These are phyloP conservation scores for Gastrophryne carolinensis DNA, from an alignment of 2,797 vertebrate genomes.

Conservation along the genomic window DNA sequence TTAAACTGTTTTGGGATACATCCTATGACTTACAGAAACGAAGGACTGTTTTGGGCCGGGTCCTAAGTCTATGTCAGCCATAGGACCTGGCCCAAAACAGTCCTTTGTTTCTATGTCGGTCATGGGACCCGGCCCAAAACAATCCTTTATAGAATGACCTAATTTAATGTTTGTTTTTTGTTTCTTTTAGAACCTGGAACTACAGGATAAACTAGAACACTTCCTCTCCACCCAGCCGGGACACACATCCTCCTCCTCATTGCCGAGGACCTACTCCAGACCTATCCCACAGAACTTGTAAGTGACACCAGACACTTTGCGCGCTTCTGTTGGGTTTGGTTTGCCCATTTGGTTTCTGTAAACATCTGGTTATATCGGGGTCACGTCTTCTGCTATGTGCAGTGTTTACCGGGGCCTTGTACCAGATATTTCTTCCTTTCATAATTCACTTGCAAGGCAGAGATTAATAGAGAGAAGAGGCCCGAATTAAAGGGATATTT, in stretches of 20 bases:
- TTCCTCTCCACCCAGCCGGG: constrained; percentile 72
- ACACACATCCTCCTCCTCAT: constrained; percentile 18
- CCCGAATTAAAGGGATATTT: too few species aligned
- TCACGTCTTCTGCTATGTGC: too few species aligned
- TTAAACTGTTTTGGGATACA: background rate
- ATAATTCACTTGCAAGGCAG: too few species aligned
- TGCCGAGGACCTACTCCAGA: background rate
- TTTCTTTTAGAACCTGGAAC: constrained; percentile 62
- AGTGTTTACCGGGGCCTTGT: too few species aligned
- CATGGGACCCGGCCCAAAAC: too few species aligned
- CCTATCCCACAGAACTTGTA: background rate
- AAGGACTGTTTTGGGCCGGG: too few species aligned
- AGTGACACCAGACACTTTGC: background rate
- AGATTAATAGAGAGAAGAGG: too few species aligned
- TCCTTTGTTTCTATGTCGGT: too few species aligned
- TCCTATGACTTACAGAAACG: too few species aligned
- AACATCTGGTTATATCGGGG: too few species aligned
- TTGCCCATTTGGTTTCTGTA: too few species aligned
- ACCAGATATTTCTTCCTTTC: too few species aligned
- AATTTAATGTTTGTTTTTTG: background rate
- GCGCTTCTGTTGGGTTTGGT: background rate
- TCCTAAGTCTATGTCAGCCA: background rate
- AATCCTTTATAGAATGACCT: background rate
- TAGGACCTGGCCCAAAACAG: background rate
- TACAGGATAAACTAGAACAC: constrained; percentile 91